phyloP scores from a whole-genome alignment of 2,113 vertebrate genomes.

The Raja brachyura region DNA sequence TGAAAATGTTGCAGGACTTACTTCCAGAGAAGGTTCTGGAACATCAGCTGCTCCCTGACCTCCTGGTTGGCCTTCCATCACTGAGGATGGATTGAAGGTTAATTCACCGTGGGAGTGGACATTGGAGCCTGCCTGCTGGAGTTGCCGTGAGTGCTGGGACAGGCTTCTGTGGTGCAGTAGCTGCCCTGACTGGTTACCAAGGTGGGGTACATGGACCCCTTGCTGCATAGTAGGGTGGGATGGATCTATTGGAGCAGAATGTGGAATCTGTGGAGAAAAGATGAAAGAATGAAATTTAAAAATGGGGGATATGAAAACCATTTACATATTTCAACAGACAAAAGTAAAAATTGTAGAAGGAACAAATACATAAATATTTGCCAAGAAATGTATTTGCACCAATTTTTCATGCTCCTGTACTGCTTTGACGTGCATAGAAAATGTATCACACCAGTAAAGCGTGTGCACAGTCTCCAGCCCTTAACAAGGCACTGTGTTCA shows the following conservation, averaged over 20 bases:
- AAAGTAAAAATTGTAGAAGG: no score
- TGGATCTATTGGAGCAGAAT: constrained; percentile 65
- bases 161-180: constrained; percentile 64
- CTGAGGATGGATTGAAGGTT: constrained; percentile 59
- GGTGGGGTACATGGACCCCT: constrained; percentile 57
- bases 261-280: constrained; percentile 57
- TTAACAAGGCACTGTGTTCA: no score
- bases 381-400: no score
- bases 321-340: neutral
- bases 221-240: constrained; percentile 65
- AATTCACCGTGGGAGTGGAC: constrained; percentile 46
- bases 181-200: constrained; percentile 57
- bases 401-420: no score
- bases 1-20: constrained; percentile 55
- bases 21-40: constrained; percentile 75
- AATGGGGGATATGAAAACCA: neutral
- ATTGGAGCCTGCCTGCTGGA: constrained; percentile 49
- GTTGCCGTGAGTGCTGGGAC: constrained; percentile 49
- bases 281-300: neutral
- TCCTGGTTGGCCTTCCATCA: constrained; percentile 49
- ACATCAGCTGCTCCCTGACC: constrained; percentile 65
- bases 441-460: no score
- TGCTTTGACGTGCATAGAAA: no score
- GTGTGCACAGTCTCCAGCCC: no score
- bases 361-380: no score